Conservation (phyloP, 2,888 invertebrate genomes). For the Synanthedon myopaeformis region DNA sequence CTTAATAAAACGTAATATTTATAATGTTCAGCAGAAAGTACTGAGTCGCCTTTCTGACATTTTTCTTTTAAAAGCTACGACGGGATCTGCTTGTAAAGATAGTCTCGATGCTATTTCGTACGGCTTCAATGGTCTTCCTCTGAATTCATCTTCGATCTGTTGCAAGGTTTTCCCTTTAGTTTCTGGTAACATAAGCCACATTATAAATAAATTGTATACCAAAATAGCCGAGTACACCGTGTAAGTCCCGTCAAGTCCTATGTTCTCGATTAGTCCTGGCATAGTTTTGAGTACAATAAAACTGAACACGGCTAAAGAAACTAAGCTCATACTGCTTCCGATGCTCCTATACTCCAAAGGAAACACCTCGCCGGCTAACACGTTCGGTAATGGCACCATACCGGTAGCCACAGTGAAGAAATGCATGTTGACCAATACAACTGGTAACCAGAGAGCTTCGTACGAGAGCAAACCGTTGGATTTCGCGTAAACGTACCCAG, state of each 20-base stretch:
- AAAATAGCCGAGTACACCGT: conserved; percentile 64
- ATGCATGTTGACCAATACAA: conserved; percentile 62
- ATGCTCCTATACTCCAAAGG: conserved; percentile 70
- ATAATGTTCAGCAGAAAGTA: conserved; percentile 9
- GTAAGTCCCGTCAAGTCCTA: conserved; percentile 71
- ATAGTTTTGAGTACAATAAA: conserved; percentile 74
- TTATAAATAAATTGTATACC: conserved; percentile 59
- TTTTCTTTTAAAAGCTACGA: conserved; percentile 27
- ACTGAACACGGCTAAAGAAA: conserved; percentile 66
- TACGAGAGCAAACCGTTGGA: conserved; percentile 21
- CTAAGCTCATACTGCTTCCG: conserved; percentile 72
- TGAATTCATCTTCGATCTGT: conserved; percentile 73
- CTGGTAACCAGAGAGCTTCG: conserved; percentile 49
- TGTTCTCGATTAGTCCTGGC: conserved; percentile 53
- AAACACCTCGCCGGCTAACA: conserved; percentile 78
- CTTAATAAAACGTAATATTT: not conserved
- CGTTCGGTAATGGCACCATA: conserved; percentile 74
- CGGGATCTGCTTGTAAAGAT: conserved; percentile 29
- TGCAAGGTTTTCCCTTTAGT: conserved; percentile 74
- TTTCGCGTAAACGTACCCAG: conserved; percentile 42
- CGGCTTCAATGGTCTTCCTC: conserved; percentile 29
- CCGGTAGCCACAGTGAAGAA: conserved; percentile 69
- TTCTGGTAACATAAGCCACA: conserved; percentile 72
- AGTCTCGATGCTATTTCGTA: conserved; percentile 29
- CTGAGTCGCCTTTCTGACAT: conserved; percentile 29